phyloP scores from a whole-genome alignment of 1,140 invertebrate species.

The Aphelenchoides fujianensis region DNA sequence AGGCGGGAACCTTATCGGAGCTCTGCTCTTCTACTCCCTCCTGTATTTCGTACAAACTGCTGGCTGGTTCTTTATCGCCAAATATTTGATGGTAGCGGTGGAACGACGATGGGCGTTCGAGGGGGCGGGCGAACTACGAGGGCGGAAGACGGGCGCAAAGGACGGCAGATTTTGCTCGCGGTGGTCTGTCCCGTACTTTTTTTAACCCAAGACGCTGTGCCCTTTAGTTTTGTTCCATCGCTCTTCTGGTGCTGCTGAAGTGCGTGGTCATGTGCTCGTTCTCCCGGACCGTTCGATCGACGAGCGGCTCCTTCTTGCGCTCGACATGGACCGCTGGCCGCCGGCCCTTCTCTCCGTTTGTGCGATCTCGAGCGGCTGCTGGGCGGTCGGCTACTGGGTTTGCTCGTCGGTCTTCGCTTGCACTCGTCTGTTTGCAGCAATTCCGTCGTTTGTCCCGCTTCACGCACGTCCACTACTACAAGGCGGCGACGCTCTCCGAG shows the following conservation, averaged over 20 bases:
- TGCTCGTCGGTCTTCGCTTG: not conserved
- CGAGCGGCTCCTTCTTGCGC: not conserved
- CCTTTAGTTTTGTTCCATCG: not conserved
- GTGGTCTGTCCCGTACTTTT: not conserved
- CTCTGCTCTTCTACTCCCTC: not conserved
- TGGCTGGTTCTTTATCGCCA: not conserved
- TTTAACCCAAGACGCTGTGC: not conserved
- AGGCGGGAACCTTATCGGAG: not conserved
- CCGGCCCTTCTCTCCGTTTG: not conserved
- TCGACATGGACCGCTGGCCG: not conserved
- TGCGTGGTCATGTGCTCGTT: not conserved
- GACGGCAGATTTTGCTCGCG: not conserved
- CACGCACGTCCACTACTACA: not conserved
- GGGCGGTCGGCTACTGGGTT: not conserved
- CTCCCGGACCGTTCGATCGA: not conserved
- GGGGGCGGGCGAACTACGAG: not conserved
- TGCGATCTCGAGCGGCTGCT: not conserved
- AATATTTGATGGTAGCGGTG: not conserved
- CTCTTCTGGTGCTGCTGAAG: not conserved
- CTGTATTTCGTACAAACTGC: not conserved
- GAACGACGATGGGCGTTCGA: not conserved
- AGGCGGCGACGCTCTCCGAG: not conserved
- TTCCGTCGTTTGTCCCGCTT: not conserved
- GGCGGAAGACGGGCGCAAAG: not conserved
- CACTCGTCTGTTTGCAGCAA: not conserved